Base-by-base conservation (phyloP, 2,113 vertebrate species). In the Coracopsis vasa region DNA sequence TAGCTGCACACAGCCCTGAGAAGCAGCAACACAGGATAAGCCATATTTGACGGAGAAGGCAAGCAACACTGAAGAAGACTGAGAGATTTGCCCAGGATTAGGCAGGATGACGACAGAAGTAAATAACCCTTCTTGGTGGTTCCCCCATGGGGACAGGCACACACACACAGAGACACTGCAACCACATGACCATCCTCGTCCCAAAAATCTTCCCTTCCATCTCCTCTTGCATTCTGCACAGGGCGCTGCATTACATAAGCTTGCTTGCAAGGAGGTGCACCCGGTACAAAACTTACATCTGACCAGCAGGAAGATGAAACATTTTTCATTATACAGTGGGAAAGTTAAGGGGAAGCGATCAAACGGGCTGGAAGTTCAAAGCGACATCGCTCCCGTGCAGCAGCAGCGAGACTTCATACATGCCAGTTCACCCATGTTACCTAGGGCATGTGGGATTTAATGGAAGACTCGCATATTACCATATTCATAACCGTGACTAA, bases 401-500 rank as follows among this genome's bases (percentile, higher is more conserved):
- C 66, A 41, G 54, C 58, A 50, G 7, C 45, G 35, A 37, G 87
- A 24, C 70, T 77, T 24, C 44, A 33, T 66, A 62, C 5, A 6
- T 53, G 85, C 11, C 60, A 54, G 74, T 80, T 92, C 88, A 84
- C 65, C 80, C 91, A 82, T 74, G 80, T 74, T 89, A 90, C 95
- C 82, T 50, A 79, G 16, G 67, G 78, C 71, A 79, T 1, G 82
- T 16, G 42, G 70, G 45, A 91, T 92, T 67, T 69, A 78, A 92
- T 48, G 65, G 91, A 24, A 91, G 86, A 53, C 48, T 77, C 4
- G 37, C 72, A 86, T 27, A 89, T 93, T 90, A 91, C 75, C 95
- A 88, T 94, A 95, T 80, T 86, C 89, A 92, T 90, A 78, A 92
- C 85, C 82, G 25, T 92, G 92, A 96, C 93, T 93, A 90, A 95